Base-by-base conservation (phyloP, 2,113 vertebrate genomes). In the Sphaerodactylus townsendi region DNA sequence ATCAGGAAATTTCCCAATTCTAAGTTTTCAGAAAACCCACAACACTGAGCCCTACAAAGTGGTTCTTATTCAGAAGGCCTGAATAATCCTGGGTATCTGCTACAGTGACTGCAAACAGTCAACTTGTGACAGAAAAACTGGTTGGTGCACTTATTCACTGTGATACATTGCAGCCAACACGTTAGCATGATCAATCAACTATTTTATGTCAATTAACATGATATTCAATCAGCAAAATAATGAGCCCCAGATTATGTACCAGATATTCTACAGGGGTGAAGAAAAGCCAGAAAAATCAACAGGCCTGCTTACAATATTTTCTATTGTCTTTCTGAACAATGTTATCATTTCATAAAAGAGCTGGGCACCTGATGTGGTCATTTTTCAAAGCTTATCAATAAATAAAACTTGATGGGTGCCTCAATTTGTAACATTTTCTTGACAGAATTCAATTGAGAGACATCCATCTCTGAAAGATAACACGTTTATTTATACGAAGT, bases 401-500 rank as follows among this genome's bases (percentile, higher is more conserved):
- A 82, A 65, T 46, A 74, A 65, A 53, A 28, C 41, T 73, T 74
- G 39, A 64, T 73, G 28, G 23, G 37, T 33, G 9, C 69, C 59
- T 62, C 9, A 23, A n/a, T n/a, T 41, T 65, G n/a, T 82, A 82
- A 72, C 71, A 65, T 64, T 74, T 74, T 82, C 56, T 74, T 74
- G 81, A 82, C 41, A 65, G 56, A 23, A 35, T 1, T n/a, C 81
- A 82, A 74, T 10, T 39, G 23, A 48, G 56, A 74, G 11, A 35
- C 41, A 65, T 65, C 41, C 41, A 82, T 48, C 70, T 39, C 33
- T 4, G 41, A 17, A 37, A 64, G 71, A 46, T 82, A 62, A 53
- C 39, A 46, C 46, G n/a, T 56, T 75, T n/a, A 73, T 65, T 82
- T 46, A 65, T 8, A 79, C 41, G 62, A 72, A 53, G 50, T 25